Base-by-base conservation (phyloP, 1,140 invertebrate species). In the Cardiocondyla obscurior region DNA sequence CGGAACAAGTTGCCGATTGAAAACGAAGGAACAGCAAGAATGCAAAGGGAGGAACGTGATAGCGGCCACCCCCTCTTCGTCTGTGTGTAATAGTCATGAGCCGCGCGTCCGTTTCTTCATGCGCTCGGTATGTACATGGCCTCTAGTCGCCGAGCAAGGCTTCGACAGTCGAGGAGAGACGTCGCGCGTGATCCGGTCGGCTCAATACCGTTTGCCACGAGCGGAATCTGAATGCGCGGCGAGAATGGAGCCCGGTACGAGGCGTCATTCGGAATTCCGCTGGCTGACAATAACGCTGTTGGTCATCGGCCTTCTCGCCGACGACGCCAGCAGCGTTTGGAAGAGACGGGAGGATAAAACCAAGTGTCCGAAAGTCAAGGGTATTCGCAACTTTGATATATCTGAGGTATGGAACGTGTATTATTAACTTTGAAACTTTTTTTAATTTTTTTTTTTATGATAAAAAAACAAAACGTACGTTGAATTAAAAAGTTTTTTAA, bases 291-390 rank as follows among this genome's bases (percentile, higher is more conserved):
- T 88, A 67, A 60, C 74, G 70, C 28, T 88, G 46, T 72, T 88
- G 33, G n/a, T 88, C 46, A 8, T 70, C 28, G 25, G 55, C 19
- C 44, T 81, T 30, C 58, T 86, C 12, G 62, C 87, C 62, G 60
- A 25, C 33, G 49, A 51, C 33, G 76, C 51, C 44, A 83, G 58
- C 53, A 77, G 73, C 19, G 62, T 73, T 36, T 92, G 91, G 91
- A 94, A 94, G 81, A 89, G 89, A 64, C 91, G 91, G 30, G 95
- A 95, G 67, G 95, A 95, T 89, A 95, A 95, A 89, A 95, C 94
- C 7, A 95, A 95, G 84, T 96, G 95, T 88, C 95, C 95, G 0
- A 93, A 93, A 90, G 94, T 95, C 44, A 94, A 92, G 87, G 94
- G 90, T 51, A 93, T 94, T 33, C 84, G 93, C 39, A 94, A 94